phyloP scores from a whole-genome alignment of 2,888 invertebrate species.

The Tetragonisca angustula region DNA sequence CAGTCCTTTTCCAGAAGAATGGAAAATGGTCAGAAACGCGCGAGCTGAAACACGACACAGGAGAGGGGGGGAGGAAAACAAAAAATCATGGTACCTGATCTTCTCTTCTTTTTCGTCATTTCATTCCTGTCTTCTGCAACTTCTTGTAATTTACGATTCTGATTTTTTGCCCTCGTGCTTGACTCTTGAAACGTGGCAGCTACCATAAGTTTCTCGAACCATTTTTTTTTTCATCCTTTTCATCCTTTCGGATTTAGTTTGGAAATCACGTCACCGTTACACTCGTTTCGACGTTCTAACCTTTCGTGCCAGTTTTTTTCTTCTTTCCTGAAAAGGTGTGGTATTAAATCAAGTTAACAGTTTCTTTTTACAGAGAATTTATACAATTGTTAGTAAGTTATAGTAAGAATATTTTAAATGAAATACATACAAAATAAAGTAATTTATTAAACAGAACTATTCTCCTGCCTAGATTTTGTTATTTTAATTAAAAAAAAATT shows the following conservation, averaged over 20 bases:
- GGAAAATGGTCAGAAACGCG: slow-evolving; percentile 4
- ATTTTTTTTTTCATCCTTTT: neutral
- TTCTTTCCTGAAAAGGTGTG: neutral
- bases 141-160: slow-evolving; percentile 50
- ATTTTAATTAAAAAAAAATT: no score
- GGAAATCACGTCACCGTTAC: neutral
- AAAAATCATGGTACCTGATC: slow-evolving; percentile 44
- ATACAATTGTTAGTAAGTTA: no score
- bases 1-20: slow-evolving; percentile 20
- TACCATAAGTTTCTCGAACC: neutral
- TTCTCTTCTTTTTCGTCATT: neutral
- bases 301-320: neutral
- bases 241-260: slow-evolving; percentile 5
- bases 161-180: slow-evolving; percentile 49
- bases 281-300: neutral
- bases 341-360: neutral
- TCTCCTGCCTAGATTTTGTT: no score
- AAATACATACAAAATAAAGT: no score
- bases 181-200: slow-evolving; percentile 9
- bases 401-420: no score
- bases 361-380: no score
- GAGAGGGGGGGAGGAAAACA: slow-evolving; percentile 3
- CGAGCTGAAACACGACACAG: neutral
- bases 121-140: neutral
- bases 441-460: no score